Conservation (phyloP, 1,140 invertebrate species). For the Uloborus diversus region DNA sequence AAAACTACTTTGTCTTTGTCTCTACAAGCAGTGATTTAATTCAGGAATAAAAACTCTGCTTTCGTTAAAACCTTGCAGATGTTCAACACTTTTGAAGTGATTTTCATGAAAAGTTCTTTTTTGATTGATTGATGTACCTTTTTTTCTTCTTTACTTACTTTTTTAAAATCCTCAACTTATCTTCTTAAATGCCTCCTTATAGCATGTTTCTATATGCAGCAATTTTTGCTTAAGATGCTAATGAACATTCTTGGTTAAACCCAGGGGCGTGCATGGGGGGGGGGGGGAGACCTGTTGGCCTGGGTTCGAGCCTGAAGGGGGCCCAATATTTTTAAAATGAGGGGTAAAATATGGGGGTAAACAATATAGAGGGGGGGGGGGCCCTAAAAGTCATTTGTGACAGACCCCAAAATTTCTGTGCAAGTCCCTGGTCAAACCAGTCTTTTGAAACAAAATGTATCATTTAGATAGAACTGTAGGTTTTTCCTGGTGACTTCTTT, state of each 20-base stretch:
- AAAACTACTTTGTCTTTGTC: slow-evolving; percentile 7
- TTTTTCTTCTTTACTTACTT: neutral
- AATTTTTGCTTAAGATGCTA: neutral
- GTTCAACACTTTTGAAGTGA: neutral
- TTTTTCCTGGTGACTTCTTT: neutral
- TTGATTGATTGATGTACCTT: neutral
- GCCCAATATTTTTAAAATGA: too few relatives aligned
- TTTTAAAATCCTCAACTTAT: neutral
- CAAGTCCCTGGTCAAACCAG: neutral
- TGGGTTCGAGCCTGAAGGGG: too few relatives aligned
- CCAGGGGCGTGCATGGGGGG: too few relatives aligned
- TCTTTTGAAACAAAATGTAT: neutral
- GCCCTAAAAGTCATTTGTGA: too few relatives aligned
- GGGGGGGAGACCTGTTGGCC: too few relatives aligned
- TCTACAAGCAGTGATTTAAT: neutral
- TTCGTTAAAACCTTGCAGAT: neutral
- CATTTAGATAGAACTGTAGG: neutral
- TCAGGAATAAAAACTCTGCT: neutral
- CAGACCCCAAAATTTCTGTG: too few relatives aligned
- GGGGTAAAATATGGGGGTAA: too few relatives aligned
- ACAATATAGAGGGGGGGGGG: too few relatives aligned
- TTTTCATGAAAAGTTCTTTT: neutral
- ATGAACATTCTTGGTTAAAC: neutral
- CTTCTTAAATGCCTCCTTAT: neutral
- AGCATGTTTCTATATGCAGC: neutral